Evolutionary conservation across 1,140 invertebrate species (phyloP).

Genomic region (Megathymus violae): DNA sequence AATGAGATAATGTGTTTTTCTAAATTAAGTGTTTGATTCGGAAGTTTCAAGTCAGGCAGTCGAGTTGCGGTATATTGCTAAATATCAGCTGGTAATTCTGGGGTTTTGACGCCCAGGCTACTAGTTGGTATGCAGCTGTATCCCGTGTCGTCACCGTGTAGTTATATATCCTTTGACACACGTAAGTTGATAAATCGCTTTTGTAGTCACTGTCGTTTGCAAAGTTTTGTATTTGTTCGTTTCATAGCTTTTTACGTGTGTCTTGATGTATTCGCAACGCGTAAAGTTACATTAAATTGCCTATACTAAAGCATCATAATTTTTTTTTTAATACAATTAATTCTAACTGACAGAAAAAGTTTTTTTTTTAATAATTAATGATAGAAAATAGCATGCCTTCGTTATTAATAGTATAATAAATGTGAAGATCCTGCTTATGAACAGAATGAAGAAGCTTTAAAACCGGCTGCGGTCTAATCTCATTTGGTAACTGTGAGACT

Average conservation of each 20-base stretch:
- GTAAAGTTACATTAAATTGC: background rate
- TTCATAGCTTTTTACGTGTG: conserved; percentile 44
- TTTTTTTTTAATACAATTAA: too few relatives aligned
- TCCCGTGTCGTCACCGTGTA: conserved; percentile 48
- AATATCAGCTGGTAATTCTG: conserved; percentile 99
- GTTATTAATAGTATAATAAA: conserved; percentile 4
- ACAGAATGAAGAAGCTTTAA: conserved; percentile 55
- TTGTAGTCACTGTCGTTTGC: conserved; percentile 54
- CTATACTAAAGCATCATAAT: background rate
- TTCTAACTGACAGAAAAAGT: too few relatives aligned
- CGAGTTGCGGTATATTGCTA: conserved; percentile 78
- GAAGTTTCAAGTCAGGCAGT: conserved; percentile 34
- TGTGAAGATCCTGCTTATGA: conserved; percentile 22
- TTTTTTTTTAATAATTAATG: too few relatives aligned
- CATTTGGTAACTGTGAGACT: conserved; percentile 95
- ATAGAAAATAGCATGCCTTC: too few relatives aligned
- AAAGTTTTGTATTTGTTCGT: conserved; percentile 59
- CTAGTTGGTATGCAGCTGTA: conserved; percentile 89
- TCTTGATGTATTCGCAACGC: conserved; percentile 31
- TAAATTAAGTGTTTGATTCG: background rate
- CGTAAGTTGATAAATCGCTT: conserved; percentile 58
- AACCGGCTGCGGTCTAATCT: conserved; percentile 88
- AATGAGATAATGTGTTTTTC: conserved; percentile 11
- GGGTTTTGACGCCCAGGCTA: conserved; percentile 89
- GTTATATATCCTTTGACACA: conserved; percentile 60